Base-by-base conservation (phyloP, 2,113 vertebrate species). In the Epinephelus cyanopodus region DNA sequence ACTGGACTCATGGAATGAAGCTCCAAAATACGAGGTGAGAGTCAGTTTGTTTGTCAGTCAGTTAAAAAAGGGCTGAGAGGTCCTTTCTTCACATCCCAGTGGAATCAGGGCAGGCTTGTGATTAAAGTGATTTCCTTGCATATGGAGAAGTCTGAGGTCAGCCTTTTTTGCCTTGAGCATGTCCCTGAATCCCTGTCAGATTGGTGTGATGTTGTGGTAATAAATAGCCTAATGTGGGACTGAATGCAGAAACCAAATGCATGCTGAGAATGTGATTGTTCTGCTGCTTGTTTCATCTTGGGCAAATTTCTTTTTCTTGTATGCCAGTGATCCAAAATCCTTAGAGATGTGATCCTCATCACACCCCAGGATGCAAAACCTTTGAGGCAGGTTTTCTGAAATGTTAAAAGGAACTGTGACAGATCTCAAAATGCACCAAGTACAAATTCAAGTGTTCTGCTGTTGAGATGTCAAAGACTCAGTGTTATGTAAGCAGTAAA, bases 1-100 rank as follows among this genome's bases (percentile, higher is more conserved):
- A 89, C 95, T 99, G 93, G 98, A 99, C 92, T 98, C 98, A 0
- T 99, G 98, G 98, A 98, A 97, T n/a, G 98, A 99, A 95, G 97
- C 97, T 85, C 98, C 98, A 0, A 99, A 99, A 87, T 99, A 99
- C 10, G 98, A 99, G 98, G 98, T 99, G 82, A 97, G 96, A 65
- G 57, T 27, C 0, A 3, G 2, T 65, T 69, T 18, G 8, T 63
- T 52, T 45, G n/a, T 52, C 50, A n/a, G 62, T 25, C 23, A 0
- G 10, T 58, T 53, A 19, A 18, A 74, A 57, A 48, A 50, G 29
- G 45, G 57, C 78, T 52, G 50, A 33, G 27, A 47, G 53, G 57
- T 21, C 0, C 2, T 61, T 85, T 12, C 52, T 67, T 54, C 42
- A 21, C 13, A 3, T 39, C 12, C 50, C 25, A 0, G 42, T 5